These are phyloP conservation scores for Polyommatus iphigenia DNA, from an alignment of 2,888 invertebrate species.

Conservation along the genomic window DNA sequence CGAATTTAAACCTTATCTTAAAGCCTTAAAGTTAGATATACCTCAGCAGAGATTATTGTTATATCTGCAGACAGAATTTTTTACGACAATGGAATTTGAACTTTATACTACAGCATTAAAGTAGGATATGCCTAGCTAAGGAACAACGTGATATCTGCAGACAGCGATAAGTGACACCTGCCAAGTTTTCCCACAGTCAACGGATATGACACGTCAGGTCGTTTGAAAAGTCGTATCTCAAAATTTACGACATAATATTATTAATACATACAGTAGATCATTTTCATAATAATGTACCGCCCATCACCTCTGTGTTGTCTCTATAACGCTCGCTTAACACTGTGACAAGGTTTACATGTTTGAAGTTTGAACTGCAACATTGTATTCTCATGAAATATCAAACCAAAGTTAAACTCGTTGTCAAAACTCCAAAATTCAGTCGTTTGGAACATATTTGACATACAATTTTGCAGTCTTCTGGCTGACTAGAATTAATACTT, in stretches of 20 bases:
- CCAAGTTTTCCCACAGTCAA: constrained; percentile 72
- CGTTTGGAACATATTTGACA: too few species aligned
- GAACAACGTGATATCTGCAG: constrained; percentile 44
- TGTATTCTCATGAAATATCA: too few species aligned
- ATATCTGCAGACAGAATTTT: neutral
- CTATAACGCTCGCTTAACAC: too few species aligned
- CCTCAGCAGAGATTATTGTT: neutral
- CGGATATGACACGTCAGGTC: constrained; percentile 69
- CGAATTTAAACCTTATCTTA: neutral
- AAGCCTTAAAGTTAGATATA: neutral
- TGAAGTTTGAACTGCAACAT: too few species aligned
- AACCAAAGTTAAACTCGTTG: too few species aligned
- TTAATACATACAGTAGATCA: neutral
- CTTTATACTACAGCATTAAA: constrained; percentile 27
- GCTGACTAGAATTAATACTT: too few species aligned
- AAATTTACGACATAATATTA: constrained; percentile 22
- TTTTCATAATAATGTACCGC: too few species aligned
- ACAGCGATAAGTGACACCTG: constrained; percentile 72
- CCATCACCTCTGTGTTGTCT: too few species aligned
- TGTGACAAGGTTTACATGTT: too few species aligned
- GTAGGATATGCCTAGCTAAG: constrained; percentile 38
- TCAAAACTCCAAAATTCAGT: too few species aligned
- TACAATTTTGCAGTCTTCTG: too few species aligned
- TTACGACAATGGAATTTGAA: neutral
- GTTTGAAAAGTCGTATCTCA: constrained; percentile 47